A percentile compares a stretch with the other conserved stretches of the same genome.
Evolutionary conservation across 1,140 invertebrate species (phyloP).

Genomic region (Bacillus rossius): DNA sequence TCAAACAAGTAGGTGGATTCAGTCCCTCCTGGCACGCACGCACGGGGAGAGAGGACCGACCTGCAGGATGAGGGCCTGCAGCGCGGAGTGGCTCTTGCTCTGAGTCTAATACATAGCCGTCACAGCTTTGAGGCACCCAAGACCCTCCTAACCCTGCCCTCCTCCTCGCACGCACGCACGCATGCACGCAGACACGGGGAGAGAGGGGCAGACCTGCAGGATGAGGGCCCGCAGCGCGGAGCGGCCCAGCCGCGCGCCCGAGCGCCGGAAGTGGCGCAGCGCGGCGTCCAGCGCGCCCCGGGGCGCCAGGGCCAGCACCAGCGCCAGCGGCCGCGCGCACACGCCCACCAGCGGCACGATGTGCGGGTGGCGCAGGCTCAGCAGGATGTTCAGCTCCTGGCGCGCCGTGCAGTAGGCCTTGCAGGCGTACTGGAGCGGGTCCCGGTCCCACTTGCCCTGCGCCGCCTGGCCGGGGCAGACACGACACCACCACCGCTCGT

Average conservation of each 20-base stretch:
- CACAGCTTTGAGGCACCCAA: too few species aligned
- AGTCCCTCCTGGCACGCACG: too few species aligned
- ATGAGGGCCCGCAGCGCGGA: constrained; percentile 80
- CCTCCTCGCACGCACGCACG: too few species aligned
- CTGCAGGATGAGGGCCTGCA: too few species aligned
- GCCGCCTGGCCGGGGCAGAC: constrained; percentile 52
- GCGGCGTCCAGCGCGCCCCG: constrained; percentile 81
- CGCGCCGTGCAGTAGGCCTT: constrained; percentile 92
- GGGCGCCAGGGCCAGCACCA: constrained; percentile 89
- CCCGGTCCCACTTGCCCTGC: constrained; percentile 84
- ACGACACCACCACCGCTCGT: too few species aligned
- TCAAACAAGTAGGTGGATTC: too few species aligned
- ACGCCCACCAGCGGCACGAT: constrained; percentile 90
- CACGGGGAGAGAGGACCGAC: too few species aligned
- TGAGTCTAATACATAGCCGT: too few species aligned
- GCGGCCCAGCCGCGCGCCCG: constrained; percentile 72
- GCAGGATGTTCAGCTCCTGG: constrained; percentile 88
- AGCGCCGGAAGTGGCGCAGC: constrained; percentile 75
- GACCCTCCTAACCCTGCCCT: too few species aligned
- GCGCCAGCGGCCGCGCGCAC: constrained; percentile 80
- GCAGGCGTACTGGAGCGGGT: constrained; percentile 85
- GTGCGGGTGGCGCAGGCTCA: constrained; percentile 80
- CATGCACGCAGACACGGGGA: too few species aligned
- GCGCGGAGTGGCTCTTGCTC: too few species aligned
- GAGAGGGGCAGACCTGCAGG: constrained; percentile 55